These are phyloP conservation scores for Malurus melanocephalus DNA, from an alignment of 2,113 vertebrate species.

Conservation along the genomic window DNA sequence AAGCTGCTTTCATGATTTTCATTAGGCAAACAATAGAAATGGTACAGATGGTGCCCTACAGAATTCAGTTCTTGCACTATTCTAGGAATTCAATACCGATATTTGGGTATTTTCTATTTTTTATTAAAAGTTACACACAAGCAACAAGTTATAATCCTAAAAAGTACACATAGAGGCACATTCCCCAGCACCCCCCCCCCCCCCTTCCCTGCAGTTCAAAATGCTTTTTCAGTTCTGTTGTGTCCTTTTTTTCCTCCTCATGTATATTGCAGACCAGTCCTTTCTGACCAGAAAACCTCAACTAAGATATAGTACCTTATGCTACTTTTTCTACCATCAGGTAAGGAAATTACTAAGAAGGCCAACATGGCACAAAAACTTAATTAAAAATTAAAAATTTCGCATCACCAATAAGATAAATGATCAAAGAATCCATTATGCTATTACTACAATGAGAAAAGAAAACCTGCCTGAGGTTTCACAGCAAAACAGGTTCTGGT, in stretches of 20 bases:
- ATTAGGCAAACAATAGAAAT: background rate
- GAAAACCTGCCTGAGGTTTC: background rate
- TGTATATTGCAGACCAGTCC: background rate
- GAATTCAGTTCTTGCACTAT: background rate
- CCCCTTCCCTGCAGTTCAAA: background rate
- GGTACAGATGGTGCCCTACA: background rate
- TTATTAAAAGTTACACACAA: background rate
- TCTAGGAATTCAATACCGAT: conserved; percentile 5
- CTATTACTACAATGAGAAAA: background rate
- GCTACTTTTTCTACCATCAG: background rate
- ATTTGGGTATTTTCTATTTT: background rate
- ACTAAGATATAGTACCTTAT: background rate
- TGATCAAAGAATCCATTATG: background rate
- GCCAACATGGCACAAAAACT: background rate
- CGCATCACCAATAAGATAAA: background rate
- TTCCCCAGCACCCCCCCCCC: too few species aligned
- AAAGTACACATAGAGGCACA: background rate
- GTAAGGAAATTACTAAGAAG: background rate
- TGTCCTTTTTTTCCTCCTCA: background rate
- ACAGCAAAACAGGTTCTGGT: background rate
- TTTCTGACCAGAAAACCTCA: background rate
- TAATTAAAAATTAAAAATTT: background rate
- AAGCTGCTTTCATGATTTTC: conserved; percentile 18
- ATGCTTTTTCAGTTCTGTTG: background rate
- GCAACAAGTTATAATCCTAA: background rate